A percentile compares a stretch with the other conserved stretches of the same genome.
Evolutionary conservation across 1,140 invertebrate species (phyloP).

Genomic region (Caerostris extrusa): DNA sequence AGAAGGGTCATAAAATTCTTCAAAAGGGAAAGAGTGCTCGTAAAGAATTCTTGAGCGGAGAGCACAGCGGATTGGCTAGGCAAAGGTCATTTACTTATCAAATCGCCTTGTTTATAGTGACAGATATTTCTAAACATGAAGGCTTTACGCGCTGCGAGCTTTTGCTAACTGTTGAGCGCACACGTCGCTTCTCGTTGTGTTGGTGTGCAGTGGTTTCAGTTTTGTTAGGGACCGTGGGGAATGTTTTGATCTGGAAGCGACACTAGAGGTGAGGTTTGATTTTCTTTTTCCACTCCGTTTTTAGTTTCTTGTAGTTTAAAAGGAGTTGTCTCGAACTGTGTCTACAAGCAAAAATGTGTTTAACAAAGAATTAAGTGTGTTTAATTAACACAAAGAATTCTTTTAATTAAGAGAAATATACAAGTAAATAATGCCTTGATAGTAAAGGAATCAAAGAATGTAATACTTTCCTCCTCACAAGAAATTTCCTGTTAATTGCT

Average conservation of each 20-base stretch:
- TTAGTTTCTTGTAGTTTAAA: no score
- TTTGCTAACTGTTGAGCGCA: conserved; percentile 45
- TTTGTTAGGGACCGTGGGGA: not conserved
- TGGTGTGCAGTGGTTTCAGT: not conserved
- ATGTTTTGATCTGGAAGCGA: not conserved
- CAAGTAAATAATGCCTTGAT: no score
- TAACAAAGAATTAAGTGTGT: no score
- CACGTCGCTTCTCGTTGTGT: no score
- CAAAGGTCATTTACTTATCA: conserved; percentile 77
- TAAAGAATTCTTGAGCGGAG: conserved; percentile 59
- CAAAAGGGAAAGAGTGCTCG: conserved; percentile 70
- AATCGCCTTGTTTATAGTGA: conserved; percentile 77
- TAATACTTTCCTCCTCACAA: no score
- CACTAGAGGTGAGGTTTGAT: not conserved
- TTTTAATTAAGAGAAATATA: no score
- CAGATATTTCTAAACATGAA: conserved; percentile 77
- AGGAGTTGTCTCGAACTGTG: no score
- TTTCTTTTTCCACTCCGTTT: no score
- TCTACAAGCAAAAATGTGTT: no score
- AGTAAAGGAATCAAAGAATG: no score
- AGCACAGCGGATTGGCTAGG: conserved; percentile 73
- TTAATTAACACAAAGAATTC: no score
- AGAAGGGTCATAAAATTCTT: conserved; percentile 74
- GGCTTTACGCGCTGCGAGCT: conserved; percentile 63
- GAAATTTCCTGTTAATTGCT: no score